Percentiles rank a stretch among this genome's conserved stretches.
These are phyloP conservation scores for Drosophila willistoni DNA, from an alignment of 1,140 invertebrate genomes.

Conservation along the genomic window DNA sequence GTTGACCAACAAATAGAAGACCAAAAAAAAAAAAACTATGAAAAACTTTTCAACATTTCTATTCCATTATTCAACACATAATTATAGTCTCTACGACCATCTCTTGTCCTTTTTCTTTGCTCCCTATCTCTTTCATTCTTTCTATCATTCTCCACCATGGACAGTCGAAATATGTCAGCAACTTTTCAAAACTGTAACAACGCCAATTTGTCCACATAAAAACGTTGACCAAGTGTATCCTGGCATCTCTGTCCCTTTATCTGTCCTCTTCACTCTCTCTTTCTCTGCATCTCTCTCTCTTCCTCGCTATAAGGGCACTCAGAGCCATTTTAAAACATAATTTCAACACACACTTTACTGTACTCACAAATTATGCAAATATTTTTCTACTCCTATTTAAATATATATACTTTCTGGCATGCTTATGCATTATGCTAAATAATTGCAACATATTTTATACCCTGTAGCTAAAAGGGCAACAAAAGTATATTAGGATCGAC, in stretches of 20 bases:
- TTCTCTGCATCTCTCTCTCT: conserved; percentile 28
- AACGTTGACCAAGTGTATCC: conserved; percentile 45
- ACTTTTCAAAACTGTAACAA: conserved; percentile 76
- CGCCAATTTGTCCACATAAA: conserved; percentile 67
- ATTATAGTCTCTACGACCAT: conserved; percentile 52
- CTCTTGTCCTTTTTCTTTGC: conserved; percentile 20
- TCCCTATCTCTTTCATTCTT: neutral
- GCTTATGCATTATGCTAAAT: conserved; percentile 75
- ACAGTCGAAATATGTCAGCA: conserved; percentile 67
- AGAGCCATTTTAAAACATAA: conserved; percentile 48
- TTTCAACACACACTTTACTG: conserved; percentile 68
- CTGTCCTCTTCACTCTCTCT: neutral
- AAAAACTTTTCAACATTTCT: conserved; percentile 75
- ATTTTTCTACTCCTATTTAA: conserved; percentile 49
- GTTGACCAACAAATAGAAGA: conserved; percentile 67
- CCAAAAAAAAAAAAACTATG: conserved; percentile 25
- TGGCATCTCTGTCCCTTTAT: conserved; percentile 9
- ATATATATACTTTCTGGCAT: conserved; percentile 52
- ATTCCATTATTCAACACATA: conserved; percentile 78
- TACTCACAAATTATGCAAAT: conserved; percentile 73
- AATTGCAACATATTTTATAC: conserved; percentile 45
- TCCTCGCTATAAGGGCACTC: neutral
- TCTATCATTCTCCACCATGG: conserved; percentile 12
- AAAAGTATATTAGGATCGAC: neutral
- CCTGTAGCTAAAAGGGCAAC: neutral